Evolutionary conservation across 2,888 invertebrate genomes (phyloP), one percentile per base, ranked within the genome.

Genomic region (Scelioninae gen. 1): DNA sequence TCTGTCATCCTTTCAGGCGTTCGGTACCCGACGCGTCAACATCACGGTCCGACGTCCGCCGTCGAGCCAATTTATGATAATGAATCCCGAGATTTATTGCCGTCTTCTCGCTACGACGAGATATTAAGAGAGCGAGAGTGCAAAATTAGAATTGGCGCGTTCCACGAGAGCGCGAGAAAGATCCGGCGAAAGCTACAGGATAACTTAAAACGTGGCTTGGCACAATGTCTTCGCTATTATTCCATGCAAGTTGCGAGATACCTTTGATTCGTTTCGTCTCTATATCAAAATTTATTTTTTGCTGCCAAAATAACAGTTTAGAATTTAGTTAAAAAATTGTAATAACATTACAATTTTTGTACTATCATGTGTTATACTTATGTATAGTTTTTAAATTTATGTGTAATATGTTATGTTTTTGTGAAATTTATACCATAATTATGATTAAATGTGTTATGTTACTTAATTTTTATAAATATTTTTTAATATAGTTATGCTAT

Each of bases 61-160:
- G 86, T 86, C 85, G 75, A 80, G 87, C 89, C 90, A 90, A 90
- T 90, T 90, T 90, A 90, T 90, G 90, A 90, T 90, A 90, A 90
- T 90, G 90, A 90, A 89, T 88, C 88, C 78, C 55, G 84, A 90
- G 90, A 90, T 90, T 90, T 90, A 90, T 90, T 82, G 88, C 86
- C 85, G 86, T 84, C 85, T 89, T 88, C 88, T 88, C 88, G 88
- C 88, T 85, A 89, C 88, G 88, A 86, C 88, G 87, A 88, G 89
- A 89, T 89, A 90, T 89, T 89, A 89, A 88, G 86, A 86, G 88
- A 85, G 87, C 86, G 86, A 47, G 85, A 74, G 83, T 71, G 86
- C 90, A 87, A 89, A 90, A 89, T 90, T 90, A 90, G 90, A 90
- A 89, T 89, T 88, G 88, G 89, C 87, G 85, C 87, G 83, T 66